Evolutionary conservation across 64 coral and sea anemone species (phyloP).

Genomic region (Astreopora myriophthalma): DNA sequence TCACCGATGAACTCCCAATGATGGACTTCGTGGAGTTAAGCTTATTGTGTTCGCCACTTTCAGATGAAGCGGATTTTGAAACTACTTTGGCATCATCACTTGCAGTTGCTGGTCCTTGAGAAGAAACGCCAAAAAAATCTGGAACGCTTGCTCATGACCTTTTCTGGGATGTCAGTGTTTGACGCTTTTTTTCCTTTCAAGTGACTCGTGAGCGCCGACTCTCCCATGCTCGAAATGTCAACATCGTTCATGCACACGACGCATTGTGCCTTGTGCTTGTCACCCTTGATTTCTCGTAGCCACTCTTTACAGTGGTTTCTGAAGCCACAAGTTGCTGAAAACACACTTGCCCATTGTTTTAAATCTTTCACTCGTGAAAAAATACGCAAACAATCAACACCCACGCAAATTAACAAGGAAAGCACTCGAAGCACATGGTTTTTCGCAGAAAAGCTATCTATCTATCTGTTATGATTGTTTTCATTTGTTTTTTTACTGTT

Average conservation of each 20-base stretch:
- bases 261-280: constrained; percentile 31
- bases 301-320: constrained; percentile 52
- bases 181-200: neutral
- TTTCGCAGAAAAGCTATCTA: too few species aligned
- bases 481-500: too few species aligned
- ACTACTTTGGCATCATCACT: neutral
- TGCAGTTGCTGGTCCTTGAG: constrained; percentile 6
- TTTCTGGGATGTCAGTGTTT: constrained; percentile 14
- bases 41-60: too few species aligned
- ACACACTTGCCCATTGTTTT: constrained; percentile 59
- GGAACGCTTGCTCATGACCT: constrained; percentile 1
- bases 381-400: too few species aligned
- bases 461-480: too few species aligned
- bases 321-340: constrained; percentile 63
- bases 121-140: constrained; percentile 1
- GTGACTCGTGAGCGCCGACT: constrained; percentile 15
- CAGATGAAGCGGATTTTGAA: neutral
- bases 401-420: too few species aligned
- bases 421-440: too few species aligned
- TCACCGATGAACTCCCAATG: too few species aligned
- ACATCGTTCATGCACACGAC: constrained; percentile 29
- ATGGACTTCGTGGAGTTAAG: too few species aligned
- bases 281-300: constrained; percentile 18
- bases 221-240: constrained; percentile 16
- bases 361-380: neutral